Percentiles rank a stretch among this genome's conserved stretches.
phyloP scores from a whole-genome alignment of 2,113 vertebrate genomes.

The Uria aalge region DNA sequence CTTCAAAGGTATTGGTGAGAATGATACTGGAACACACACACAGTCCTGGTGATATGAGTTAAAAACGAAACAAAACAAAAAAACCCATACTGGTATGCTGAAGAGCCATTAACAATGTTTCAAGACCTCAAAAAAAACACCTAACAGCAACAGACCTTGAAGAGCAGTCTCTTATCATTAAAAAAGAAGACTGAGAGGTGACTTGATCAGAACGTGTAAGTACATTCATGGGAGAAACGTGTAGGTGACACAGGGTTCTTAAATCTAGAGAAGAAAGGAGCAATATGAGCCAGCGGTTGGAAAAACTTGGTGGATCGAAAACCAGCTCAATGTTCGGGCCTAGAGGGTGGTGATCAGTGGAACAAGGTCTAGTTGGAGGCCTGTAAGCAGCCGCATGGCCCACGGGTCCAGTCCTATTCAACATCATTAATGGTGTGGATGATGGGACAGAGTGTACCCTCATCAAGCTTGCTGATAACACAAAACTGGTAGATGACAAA shows the following conservation, averaged over 20 bases:
- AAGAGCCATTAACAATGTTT: not conserved
- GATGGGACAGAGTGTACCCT: not conserved
- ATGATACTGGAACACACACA: not conserved
- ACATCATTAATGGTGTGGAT: not conserved
- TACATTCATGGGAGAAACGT: not conserved
- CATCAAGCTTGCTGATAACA: not conserved
- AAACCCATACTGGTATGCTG: not conserved
- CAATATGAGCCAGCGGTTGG: not conserved
- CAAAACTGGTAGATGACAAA: not conserved
- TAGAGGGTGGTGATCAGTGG: not conserved
- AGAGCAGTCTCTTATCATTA: not conserved
- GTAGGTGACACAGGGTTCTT: rapidly evolving
- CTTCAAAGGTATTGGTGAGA: not conserved
- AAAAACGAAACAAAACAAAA: not conserved
- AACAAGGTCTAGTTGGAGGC: not conserved
- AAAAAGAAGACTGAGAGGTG: not conserved
- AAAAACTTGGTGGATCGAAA: not conserved
- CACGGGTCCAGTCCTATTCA: not conserved
- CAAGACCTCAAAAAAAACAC: not conserved
- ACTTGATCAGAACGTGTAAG: not conserved
- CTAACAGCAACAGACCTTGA: not conserved
- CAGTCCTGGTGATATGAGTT: not conserved
- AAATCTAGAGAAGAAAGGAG: not conserved
- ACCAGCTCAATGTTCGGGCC: not conserved
- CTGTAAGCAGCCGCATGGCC: not conserved